Conservation (phyloP, 2,797 vertebrate species). For the Bradypus variegatus region DNA sequence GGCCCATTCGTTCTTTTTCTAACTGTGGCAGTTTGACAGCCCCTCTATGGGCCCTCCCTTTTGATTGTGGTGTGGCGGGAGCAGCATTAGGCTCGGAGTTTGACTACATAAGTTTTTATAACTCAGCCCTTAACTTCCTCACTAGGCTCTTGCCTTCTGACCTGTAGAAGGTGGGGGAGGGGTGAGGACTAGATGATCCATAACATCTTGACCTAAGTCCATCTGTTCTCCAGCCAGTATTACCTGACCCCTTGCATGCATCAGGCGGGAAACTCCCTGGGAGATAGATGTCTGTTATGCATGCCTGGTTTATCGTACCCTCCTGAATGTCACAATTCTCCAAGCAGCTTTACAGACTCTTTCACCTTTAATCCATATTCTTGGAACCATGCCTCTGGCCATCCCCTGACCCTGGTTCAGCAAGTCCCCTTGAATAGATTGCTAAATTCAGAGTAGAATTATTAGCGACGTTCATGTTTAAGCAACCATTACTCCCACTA, state of each 20-base stretch:
- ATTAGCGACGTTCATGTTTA: not conserved
- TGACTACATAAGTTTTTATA: not conserved
- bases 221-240: not conserved
- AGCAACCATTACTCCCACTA: not conserved
- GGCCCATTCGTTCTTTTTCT: not conserved
- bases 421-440: not conserved
- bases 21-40: not conserved
- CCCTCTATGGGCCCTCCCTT: not conserved
- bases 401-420: not conserved
- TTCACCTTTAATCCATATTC: not conserved
- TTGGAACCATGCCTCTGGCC: not conserved
- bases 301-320: not conserved
- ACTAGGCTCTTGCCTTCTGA: not conserved
- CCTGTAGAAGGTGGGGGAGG: not conserved
- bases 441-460: not conserved
- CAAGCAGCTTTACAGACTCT: not conserved
- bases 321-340: not conserved
- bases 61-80: not conserved
- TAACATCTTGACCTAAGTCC: not conserved
- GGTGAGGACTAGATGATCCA: not conserved
- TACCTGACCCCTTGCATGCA: not conserved
- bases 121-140: not conserved
- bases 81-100: not conserved
- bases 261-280: too few species aligned
- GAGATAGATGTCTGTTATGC: not conserved